Evolutionary conservation across 2,888 invertebrate species (phyloP).

Genomic region (Phragmatobia fuliginosa): DNA sequence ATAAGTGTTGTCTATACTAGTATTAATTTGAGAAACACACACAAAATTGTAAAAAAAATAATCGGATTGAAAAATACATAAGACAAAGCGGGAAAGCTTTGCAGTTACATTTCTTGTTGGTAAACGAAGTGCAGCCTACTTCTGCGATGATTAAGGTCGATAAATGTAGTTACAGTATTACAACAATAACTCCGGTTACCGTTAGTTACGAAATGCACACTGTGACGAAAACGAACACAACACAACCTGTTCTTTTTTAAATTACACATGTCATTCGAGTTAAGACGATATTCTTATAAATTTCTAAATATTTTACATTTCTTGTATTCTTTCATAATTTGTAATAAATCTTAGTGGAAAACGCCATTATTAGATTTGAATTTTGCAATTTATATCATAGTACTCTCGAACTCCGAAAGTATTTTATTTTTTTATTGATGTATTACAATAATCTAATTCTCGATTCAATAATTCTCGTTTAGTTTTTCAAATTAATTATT

Average conservation of each 20-base stretch:
- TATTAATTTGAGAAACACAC: too few relatives aligned
- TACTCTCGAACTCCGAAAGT: neutral
- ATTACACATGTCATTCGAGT: neutral
- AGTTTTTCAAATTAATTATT: too few relatives aligned
- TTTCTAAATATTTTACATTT: neutral
- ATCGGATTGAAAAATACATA: too few relatives aligned
- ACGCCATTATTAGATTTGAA: neutral
- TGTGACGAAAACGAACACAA: constrained; percentile 14
- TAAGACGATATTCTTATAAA: neutral
- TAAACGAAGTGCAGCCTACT: neutral
- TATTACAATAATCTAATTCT: too few relatives aligned
- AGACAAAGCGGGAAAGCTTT: too few relatives aligned
- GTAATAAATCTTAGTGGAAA: neutral
- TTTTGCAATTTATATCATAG: neutral
- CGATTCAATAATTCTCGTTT: too few relatives aligned
- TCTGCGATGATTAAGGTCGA: neutral
- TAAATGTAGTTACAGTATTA: neutral
- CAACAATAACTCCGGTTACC: neutral
- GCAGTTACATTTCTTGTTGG: neutral
- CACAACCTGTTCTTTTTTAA: constrained; percentile 1
- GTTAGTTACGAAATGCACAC: constrained; percentile 4
- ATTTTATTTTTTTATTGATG: too few relatives aligned
- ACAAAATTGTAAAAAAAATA: too few relatives aligned
- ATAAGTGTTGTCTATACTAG: too few relatives aligned
- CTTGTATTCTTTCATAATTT: neutral